These are phyloP conservation scores for Tryphoninae sp. DNA, from an alignment of 2,888 invertebrate genomes.

Conservation along the genomic window DNA sequence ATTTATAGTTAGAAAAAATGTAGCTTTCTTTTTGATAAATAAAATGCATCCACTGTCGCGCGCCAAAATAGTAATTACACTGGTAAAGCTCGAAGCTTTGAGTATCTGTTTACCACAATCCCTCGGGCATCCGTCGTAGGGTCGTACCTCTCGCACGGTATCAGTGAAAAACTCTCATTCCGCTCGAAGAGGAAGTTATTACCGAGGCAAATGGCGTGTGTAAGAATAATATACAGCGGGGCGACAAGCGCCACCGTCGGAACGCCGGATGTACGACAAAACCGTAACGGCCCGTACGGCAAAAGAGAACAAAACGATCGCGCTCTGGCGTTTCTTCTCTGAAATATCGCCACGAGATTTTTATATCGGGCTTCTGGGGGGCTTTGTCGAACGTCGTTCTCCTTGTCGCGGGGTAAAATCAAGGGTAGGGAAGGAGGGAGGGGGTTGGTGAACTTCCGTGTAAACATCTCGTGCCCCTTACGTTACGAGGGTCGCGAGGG, in stretches of 20 bases:
- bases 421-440: neutral
- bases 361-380: slow-evolving; percentile 45
- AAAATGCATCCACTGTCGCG: no score
- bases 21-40: no score
- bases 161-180: slow-evolving; percentile 11
- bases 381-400: slow-evolving; percentile 43
- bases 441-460: slow-evolving; percentile 36
- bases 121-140: neutral
- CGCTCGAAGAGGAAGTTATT: slow-evolving; percentile 38
- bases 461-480: slow-evolving; percentile 52
- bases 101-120: slow-evolving; percentile 1
- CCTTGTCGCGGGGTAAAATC: slow-evolving; percentile 27
- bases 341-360: slow-evolving; percentile 53
- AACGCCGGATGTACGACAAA: slow-evolving; percentile 1
- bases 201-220: slow-evolving; percentile 53
- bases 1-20: no score
- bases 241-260: slow-evolving; percentile 22
- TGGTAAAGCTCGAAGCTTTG: neutral
- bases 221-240: slow-evolving; percentile 36
- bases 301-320: slow-evolving; percentile 42
- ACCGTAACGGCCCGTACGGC: neutral
- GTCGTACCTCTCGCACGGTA: neutral
- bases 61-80: neutral
- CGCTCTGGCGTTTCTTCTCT: slow-evolving; percentile 5
- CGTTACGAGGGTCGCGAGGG: slow-evolving; percentile 22